These are phyloP conservation scores for Eubasilissa regina DNA, from an alignment of 1,140 invertebrate genomes.

Conservation along the genomic window DNA sequence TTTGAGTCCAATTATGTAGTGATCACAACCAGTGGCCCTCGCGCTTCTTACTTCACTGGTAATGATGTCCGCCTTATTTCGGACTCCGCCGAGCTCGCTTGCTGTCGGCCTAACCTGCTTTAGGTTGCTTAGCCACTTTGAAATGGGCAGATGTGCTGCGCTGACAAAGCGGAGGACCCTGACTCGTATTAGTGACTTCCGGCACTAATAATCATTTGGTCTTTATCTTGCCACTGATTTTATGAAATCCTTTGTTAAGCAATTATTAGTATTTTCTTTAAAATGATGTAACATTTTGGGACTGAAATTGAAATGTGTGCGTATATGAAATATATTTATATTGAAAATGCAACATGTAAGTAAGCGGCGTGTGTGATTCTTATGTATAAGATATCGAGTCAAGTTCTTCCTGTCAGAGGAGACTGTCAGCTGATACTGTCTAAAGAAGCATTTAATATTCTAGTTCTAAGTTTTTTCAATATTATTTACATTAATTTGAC, in stretches of 20 bases:
- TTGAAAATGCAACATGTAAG: slow-evolving; percentile 34
- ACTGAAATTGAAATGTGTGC: slow-evolving; percentile 32
- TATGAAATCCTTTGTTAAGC: too few relatives aligned
- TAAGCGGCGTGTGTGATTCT: slow-evolving; percentile 28
- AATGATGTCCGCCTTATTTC: too few relatives aligned
- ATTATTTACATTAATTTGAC: slow-evolving; percentile 19
- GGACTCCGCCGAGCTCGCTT: background rate
- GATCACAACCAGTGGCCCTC: too few relatives aligned
- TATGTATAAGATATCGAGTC: slow-evolving; percentile 25
- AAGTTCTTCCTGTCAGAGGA: slow-evolving; percentile 37
- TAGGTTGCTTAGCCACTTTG: too few relatives aligned
- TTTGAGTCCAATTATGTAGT: too few relatives aligned
- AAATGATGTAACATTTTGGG: slow-evolving; percentile 37
- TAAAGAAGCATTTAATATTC: slow-evolving; percentile 40
- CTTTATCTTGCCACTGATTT: too few relatives aligned
- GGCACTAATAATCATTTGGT: too few relatives aligned
- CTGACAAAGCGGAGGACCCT: too few relatives aligned
- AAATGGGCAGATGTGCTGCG: too few relatives aligned
- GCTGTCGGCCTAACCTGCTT: too few relatives aligned
- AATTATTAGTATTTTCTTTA: slow-evolving; percentile 32
- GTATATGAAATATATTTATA: slow-evolving; percentile 32
- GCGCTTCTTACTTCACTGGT: too few relatives aligned
- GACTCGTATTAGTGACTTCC: too few relatives aligned
- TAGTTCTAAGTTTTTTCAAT: slow-evolving; percentile 32
- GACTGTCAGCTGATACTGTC: slow-evolving; percentile 8